Percentiles rank a stretch among this genome's conserved stretches.
Conservation (phyloP, 2,797 vertebrate genomes). For the Carapus acus region DNA sequence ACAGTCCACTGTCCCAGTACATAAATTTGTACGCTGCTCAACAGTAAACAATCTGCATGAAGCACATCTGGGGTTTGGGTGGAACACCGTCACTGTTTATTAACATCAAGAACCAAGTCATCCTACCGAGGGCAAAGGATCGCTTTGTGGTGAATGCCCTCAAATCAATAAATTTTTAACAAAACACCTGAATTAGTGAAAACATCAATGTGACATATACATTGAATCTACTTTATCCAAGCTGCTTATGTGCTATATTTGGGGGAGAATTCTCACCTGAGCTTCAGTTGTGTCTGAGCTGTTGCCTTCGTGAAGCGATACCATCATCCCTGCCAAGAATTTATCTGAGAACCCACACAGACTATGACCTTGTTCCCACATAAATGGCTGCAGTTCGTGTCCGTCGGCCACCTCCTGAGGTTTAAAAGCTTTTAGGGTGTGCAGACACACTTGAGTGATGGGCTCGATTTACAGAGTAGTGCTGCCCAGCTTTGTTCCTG, state of each 20-base stretch:
- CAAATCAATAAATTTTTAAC: no score
- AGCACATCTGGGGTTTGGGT: not conserved
- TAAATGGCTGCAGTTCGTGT: constrained; percentile 48
- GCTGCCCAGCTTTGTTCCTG: constrained; percentile 61
- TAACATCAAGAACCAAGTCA: no score
- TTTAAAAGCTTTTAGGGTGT: constrained; percentile 66
- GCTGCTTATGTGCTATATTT: no score
- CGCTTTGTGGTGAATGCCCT: no score
- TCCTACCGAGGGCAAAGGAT: no score
- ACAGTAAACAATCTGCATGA: not conserved
- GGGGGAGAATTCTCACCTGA: constrained; percentile 2
- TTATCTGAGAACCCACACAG: constrained; percentile 19
- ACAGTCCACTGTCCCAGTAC: not conserved
- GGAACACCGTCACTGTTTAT: not conserved
- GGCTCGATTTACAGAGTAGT: constrained; percentile 59
- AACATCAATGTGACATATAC: no score
- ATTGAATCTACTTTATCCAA: no score
- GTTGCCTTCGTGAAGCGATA: constrained; percentile 13
- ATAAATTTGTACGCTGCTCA: not conserved
- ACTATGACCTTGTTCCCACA: constrained; percentile 54
- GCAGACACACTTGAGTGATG: constrained; percentile 55
- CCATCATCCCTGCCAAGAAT: constrained; percentile 38
- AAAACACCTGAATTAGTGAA: no score
- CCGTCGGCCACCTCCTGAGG: constrained; percentile 48
- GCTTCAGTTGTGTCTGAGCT: constrained; percentile 4